Evolutionary conservation across 2,888 invertebrate species (phyloP), one percentile per base, ranked within the genome.

Genomic region (Metalampra italica): DNA sequence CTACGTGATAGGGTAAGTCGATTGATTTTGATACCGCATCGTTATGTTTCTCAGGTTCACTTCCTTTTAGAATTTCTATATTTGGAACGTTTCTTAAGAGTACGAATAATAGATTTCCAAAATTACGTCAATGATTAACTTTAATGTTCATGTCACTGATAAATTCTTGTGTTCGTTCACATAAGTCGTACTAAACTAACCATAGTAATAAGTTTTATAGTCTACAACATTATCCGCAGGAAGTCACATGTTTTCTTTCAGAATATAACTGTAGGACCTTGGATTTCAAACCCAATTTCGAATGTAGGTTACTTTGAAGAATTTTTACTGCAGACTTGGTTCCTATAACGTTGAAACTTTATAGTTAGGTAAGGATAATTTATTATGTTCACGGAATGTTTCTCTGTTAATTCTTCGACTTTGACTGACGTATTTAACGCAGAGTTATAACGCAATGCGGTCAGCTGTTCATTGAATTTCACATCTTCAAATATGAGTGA

Each of bases 251-350:
- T 58, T 66, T 66, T 58, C 55, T 67, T 57, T 57, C 63, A 59
- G 53, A 59, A 41, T 46, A 57, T 45, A 32, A 49, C 55, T 44
- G 44, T 14, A 29, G 54, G 61, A 64, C 78, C 78, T 80, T 78
- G 79, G 69, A 60, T 69, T 67, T 63, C 45, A 67, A 75, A 76
- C 71, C 71, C 57, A 57, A 58, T 74, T 81, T 61, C 56, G 45
- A 46, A 81, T 68, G 49, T 78, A 71, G 83, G 80, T 81, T 72
- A 62, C 76, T 77, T 71, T 82, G 81, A 79, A 81, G 73, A 73
- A 71, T 57, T 66, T 78, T 79, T 75, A 77, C 66, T 65, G 64
- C 58, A 56, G 55, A 63, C 62, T 72, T 64, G 56, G 40, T 39
- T 29, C 45, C 11, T 15, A 12, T 32, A 45, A 32, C 42, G 29